Conservation (phyloP, 2,888 invertebrate genomes). For the Polymixis lichenea region DNA sequence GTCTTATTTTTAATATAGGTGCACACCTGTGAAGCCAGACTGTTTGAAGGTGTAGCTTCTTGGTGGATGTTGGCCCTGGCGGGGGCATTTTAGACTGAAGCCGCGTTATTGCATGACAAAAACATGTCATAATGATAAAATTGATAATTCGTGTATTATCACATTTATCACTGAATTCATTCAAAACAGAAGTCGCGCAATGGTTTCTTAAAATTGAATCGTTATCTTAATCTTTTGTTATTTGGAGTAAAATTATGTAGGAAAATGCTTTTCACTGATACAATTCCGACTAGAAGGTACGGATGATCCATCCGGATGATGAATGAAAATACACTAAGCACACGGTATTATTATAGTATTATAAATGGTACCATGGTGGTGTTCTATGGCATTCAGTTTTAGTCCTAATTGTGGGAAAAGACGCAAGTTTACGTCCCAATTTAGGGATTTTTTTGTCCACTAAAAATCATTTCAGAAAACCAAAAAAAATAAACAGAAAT, state of each 20-base stretch:
- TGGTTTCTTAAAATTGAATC: neutral
- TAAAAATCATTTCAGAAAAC: neutral
- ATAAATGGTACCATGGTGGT: neutral
- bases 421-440: neutral
- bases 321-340: neutral
- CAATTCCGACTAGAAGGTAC: too few relatives aligned
- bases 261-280: neutral
- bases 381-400: neutral
- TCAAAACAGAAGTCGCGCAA: neutral
- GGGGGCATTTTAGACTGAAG: neutral
- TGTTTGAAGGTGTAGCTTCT: too few relatives aligned
- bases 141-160: neutral
- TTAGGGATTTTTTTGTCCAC: neutral
- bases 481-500: neutral
- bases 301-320: too few relatives aligned
- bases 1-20: too few relatives aligned
- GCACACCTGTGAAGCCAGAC: too few relatives aligned
- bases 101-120: too few relatives aligned
- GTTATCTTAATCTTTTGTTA: neutral
- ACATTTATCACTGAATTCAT: conserved; percentile 16
- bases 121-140: too few relatives aligned
- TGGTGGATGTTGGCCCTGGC: too few relatives aligned
- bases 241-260: neutral
- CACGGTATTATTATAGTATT: too few relatives aligned
- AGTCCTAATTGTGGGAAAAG: neutral